Evolutionary conservation across 2,797 vertebrate genomes (phyloP).

Genomic region (Peromyscus aztecus): DNA sequence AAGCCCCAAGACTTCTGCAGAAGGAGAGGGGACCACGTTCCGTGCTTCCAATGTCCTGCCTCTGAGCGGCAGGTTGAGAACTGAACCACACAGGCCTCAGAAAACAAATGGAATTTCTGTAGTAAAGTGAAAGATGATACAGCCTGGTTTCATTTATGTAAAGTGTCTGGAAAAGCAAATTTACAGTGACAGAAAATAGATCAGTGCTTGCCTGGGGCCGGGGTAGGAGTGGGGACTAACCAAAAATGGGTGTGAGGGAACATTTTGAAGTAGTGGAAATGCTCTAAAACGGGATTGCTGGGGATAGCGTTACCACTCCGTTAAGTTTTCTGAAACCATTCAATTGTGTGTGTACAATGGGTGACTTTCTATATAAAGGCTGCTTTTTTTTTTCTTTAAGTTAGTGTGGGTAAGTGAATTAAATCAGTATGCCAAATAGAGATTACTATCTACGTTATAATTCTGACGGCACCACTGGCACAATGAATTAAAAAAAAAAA

Average conservation of each 20-base stretch:
- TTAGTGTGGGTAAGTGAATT: conserved; percentile 8
- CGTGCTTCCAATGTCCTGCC: background rate
- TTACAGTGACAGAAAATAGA: conserved; percentile 51
- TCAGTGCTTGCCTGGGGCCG: background rate
- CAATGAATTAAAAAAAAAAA: background rate
- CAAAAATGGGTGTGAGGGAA: conserved; percentile 12
- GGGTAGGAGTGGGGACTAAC: conserved; percentile 21
- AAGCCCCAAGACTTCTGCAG: background rate
- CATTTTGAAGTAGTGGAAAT: conserved; percentile 41
- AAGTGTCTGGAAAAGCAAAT: conserved; percentile 49
- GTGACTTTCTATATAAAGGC: background rate
- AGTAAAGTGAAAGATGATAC: conserved; percentile 27
- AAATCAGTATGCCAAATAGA: background rate
- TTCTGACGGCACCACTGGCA: background rate
- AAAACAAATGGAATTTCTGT: conserved; percentile 38
- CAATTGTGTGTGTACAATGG: background rate
- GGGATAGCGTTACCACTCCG: background rate
- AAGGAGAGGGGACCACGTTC: background rate
- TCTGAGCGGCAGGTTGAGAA: background rate
- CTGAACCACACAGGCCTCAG: background rate
- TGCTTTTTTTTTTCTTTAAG: background rate
- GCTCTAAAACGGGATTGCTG: conserved; percentile 40
- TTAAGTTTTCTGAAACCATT: background rate
- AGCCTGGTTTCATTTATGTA: conserved; percentile 39
- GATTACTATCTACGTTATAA: background rate